Conservation (phyloP, 2,797 vertebrate genomes). For the Rhadinocentrus ornatus region DNA sequence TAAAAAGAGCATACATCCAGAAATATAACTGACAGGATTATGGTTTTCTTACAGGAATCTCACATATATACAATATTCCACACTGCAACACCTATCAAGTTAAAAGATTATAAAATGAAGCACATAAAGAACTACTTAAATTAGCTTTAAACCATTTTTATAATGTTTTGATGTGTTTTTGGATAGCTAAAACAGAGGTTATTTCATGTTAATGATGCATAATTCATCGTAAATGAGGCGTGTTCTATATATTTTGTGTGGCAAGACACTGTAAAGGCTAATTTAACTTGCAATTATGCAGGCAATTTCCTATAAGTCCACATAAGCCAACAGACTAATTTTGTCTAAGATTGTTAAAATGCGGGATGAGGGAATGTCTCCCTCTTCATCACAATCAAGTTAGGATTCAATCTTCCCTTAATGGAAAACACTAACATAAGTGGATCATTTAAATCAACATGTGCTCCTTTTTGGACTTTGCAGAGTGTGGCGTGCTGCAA, state of each 20-base stretch:
- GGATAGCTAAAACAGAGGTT: conserved; percentile 40
- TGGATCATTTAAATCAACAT: conserved; percentile 49
- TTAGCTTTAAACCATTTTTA: conserved; percentile 35
- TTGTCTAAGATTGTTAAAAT: conserved; percentile 55
- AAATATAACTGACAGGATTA: background rate
- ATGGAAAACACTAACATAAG: conserved; percentile 64
- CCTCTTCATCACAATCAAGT: conserved; percentile 54
- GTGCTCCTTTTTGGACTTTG: conserved; percentile 41
- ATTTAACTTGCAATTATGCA: conserved; percentile 71
- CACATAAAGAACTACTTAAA: conserved; percentile 19
- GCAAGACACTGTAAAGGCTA: conserved; percentile 54
- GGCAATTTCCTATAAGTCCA: conserved; percentile 63
- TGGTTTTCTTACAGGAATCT: background rate
- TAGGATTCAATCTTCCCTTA: conserved; percentile 58
- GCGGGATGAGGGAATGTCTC: conserved; percentile 59
- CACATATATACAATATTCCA: conserved; percentile 18
- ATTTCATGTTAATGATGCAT: conserved; percentile 61
- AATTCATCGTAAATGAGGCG: conserved; percentile 61
- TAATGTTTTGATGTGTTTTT: conserved; percentile 32
- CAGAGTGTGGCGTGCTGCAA: conserved; percentile 18
- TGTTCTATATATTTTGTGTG: conserved; percentile 54
- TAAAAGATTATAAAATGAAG: conserved; percentile 22
- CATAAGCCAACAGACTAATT: conserved; percentile 56
- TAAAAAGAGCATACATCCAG: background rate
- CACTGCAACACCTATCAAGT: conserved; percentile 20